phyloP scores from a whole-genome alignment of 2,888 invertebrate genomes.

The Marronus borbonicus region DNA sequence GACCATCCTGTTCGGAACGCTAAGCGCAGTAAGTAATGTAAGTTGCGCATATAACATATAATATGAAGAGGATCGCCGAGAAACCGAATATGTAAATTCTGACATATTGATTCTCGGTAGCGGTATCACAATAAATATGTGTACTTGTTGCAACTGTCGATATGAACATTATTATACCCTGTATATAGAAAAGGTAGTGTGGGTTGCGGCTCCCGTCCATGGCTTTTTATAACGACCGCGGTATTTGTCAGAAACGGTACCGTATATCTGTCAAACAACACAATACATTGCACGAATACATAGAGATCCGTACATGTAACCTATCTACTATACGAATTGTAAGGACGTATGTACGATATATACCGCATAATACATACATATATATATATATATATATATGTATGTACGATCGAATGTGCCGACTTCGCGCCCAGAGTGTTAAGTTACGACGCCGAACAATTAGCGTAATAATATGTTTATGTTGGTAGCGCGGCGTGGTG shows the following conservation, averaged over 20 bases:
- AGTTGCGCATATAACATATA: slow-evolving; percentile 37
- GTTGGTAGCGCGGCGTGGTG: slow-evolving; percentile 29
- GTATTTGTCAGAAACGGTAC: slow-evolving; percentile 66
- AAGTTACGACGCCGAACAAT: slow-evolving; percentile 68
- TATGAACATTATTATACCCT: slow-evolving; percentile 64
- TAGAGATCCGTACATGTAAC: slow-evolving; percentile 57
- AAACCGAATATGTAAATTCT: slow-evolving; percentile 64
- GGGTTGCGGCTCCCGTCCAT: slow-evolving; percentile 64
- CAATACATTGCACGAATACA: slow-evolving; percentile 61
- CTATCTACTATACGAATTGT: not conserved
- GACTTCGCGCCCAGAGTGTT: slow-evolving; percentile 67
- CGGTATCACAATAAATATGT: slow-evolving; percentile 62
- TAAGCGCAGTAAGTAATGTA: slow-evolving; percentile 30
- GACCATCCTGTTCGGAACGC: slow-evolving; percentile 3
- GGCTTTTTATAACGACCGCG: slow-evolving; percentile 63
- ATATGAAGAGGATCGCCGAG: slow-evolving; percentile 41
- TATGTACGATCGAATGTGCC: slow-evolving; percentile 63
- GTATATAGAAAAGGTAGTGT: slow-evolving; percentile 62
- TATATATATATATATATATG: slow-evolving; percentile 45
- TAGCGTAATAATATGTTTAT: slow-evolving; percentile 67
- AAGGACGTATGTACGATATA: slow-evolving; percentile 23
- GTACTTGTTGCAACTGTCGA: slow-evolving; percentile 63
- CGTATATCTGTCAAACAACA: slow-evolving; percentile 67
- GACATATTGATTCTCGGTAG: slow-evolving; percentile 65
- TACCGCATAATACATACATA: slow-evolving; percentile 42